Conservation (phyloP, 2,797 vertebrate species). For the Propithecus perrieri region DNA sequence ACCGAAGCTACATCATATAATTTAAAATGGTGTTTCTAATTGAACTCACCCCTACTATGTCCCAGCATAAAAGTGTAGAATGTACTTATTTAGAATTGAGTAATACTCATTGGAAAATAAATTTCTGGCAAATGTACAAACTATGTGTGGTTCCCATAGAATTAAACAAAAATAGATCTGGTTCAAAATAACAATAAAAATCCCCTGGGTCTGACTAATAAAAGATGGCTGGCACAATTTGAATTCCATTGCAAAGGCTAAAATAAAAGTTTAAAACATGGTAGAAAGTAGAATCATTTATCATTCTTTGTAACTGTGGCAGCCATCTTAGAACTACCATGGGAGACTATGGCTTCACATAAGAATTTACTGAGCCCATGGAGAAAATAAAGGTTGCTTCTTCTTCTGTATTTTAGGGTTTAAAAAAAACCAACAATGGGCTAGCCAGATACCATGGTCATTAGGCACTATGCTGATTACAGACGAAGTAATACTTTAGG, state of each 20-base stretch:
- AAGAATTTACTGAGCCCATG: not conserved
- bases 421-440: not conserved
- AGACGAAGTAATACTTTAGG: not conserved
- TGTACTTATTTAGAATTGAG: slow-evolving; percentile 74
- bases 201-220: slow-evolving; percentile 72
- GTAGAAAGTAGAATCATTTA: slow-evolving; percentile 36
- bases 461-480: not conserved
- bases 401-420: not conserved
- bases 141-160: slow-evolving; percentile 85
- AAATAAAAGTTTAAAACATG: slow-evolving; percentile 63
- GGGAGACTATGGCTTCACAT: not conserved
- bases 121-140: slow-evolving; percentile 81
- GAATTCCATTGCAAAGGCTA: slow-evolving; percentile 66
- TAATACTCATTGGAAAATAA: slow-evolving; percentile 79
- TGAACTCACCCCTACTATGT: not conserved
- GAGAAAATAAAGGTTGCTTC: not conserved
- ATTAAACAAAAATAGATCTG: slow-evolving; percentile 84
- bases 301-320: not conserved
- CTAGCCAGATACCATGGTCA: not conserved
- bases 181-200: slow-evolving; percentile 82
- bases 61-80: slow-evolving; percentile 62
- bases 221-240: slow-evolving; percentile 79
- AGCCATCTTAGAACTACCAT: slow-evolving; percentile 12
- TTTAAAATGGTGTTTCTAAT: slow-evolving; percentile 6
- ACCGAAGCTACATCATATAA: not conserved